Conservation (phyloP, 2,888 invertebrate species). For the Cyrtodaria siliqua region DNA sequence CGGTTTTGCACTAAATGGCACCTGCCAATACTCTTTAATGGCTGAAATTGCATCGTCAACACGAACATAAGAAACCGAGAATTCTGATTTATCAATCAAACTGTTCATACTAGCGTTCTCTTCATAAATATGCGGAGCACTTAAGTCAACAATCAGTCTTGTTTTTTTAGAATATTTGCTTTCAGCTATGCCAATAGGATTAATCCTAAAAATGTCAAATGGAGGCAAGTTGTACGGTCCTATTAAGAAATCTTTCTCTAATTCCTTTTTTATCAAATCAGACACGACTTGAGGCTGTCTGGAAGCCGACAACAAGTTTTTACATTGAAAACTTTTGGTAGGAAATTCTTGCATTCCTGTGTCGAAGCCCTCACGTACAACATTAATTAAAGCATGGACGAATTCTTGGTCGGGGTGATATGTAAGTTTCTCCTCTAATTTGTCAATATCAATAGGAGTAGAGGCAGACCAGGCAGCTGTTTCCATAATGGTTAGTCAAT, state of each 20-base stretch:
- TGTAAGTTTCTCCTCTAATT: conserved; percentile 1
- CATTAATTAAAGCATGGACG: neutral
- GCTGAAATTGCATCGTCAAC: conserved; percentile 57
- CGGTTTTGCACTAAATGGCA: no score
- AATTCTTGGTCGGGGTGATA: conserved; percentile 4
- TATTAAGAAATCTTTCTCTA: no score
- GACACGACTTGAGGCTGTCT: conserved; percentile 23
- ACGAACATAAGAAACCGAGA: conserved; percentile 46
- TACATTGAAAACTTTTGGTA: conserved; percentile 16
- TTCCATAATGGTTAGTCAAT: no score
- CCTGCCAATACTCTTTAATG: conserved; percentile 26
- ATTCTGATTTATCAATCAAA: conserved; percentile 52
- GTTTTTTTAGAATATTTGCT: conserved; percentile 57
- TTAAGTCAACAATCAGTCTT: conserved; percentile 58
- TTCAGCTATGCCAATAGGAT: conserved; percentile 44
- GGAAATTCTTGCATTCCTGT: neutral
- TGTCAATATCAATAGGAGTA: conserved; percentile 5
- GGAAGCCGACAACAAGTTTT: conserved; percentile 46
- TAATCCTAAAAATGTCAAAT: conserved; percentile 46
- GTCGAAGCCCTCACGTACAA: conserved; percentile 7
- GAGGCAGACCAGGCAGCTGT: no score
- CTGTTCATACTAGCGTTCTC: conserved; percentile 45
- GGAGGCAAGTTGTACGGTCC: no score
- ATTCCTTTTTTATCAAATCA: conserved; percentile 30
- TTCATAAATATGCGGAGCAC: conserved; percentile 50